Evolutionary conservation across 1,140 invertebrate genomes (phyloP).

Genomic region (Elysia chlorotica): DNA sequence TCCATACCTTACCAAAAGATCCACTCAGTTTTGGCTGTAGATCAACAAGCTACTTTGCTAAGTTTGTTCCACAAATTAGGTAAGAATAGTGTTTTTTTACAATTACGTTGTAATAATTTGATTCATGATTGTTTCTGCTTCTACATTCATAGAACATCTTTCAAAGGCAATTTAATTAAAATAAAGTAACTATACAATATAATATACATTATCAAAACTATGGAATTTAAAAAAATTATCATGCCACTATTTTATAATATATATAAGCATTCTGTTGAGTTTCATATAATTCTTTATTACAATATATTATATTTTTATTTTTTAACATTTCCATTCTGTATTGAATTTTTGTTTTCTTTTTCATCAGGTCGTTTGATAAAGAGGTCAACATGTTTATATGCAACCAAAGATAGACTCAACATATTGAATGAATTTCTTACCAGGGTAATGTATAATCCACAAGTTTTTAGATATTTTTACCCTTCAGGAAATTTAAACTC

Average conservation of each 20-base stretch:
- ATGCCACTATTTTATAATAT: too few species aligned
- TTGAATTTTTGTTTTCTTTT: too few species aligned
- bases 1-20: conserved; percentile 23
- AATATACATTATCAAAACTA: background rate
- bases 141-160: background rate
- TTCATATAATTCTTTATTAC: background rate
- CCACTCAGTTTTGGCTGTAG: conserved; percentile 22
- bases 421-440: conserved; percentile 54
- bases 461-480: background rate
- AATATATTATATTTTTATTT: too few species aligned
- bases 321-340: too few species aligned
- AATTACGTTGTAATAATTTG: too few species aligned
- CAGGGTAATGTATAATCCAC: conserved; percentile 34
- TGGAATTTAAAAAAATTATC: too few species aligned
- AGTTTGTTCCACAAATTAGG: conserved; percentile 46
- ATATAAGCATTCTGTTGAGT: too few species aligned
- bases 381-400: conserved; percentile 60
- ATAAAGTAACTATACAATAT: background rate
- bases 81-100: too few species aligned
- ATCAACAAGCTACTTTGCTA: conserved; percentile 40
- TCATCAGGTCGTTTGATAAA: conserved; percentile 54
- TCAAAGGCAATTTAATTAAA: background rate
- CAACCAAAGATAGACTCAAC: conserved; percentile 59
- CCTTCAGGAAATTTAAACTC: too few species aligned
- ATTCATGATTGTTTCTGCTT: background rate